Evolutionary conservation across 2,797 vertebrate genomes (phyloP).

Genomic region (Scarus forsteni): DNA sequence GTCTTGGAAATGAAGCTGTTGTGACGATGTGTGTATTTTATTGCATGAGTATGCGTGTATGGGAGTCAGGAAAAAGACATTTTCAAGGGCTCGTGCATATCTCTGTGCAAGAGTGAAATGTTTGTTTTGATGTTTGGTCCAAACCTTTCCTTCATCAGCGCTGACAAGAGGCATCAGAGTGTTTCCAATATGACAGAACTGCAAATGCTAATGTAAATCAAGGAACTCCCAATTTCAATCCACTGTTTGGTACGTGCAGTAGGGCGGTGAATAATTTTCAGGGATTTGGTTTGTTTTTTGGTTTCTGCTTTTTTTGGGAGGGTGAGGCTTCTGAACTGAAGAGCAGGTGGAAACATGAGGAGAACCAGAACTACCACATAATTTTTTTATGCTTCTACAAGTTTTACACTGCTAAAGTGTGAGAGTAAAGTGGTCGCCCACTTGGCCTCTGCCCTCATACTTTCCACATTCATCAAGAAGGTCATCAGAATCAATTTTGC

Average conservation of each 20-base stretch:
- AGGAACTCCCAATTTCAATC: slow-evolving; percentile 59
- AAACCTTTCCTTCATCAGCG: slow-evolving; percentile 63
- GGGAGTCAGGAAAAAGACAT: slow-evolving; percentile 19
- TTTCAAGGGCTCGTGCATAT: slow-evolving; percentile 28
- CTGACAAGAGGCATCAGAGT: slow-evolving; percentile 61
- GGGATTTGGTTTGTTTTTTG: slow-evolving; percentile 54
- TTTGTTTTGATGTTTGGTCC: slow-evolving; percentile 65
- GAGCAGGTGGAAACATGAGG: slow-evolving; percentile 47
- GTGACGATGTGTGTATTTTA: slow-evolving; percentile 39
- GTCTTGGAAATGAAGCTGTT: slow-evolving; percentile 59
- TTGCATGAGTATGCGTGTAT: slow-evolving; percentile 42
- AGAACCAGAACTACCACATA: not conserved
- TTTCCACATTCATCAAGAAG: too few relatives aligned
- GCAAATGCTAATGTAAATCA: slow-evolving; percentile 77
- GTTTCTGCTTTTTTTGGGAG: slow-evolving; percentile 33
- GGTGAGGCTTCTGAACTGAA: slow-evolving; percentile 41
- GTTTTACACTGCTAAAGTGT: too few relatives aligned
- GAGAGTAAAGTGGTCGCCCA: too few relatives aligned
- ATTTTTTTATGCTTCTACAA: too few relatives aligned
- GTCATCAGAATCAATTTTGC: too few relatives aligned
- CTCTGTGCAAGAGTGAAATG: slow-evolving; percentile 49
- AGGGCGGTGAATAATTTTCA: slow-evolving; percentile 39
- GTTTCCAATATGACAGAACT: slow-evolving; percentile 74
- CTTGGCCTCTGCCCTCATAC: too few relatives aligned
- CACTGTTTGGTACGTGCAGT: slow-evolving; percentile 60